Evolutionary conservation across 1,140 invertebrate genomes (phyloP).

Genomic region (Drosophila kikkawai): DNA sequence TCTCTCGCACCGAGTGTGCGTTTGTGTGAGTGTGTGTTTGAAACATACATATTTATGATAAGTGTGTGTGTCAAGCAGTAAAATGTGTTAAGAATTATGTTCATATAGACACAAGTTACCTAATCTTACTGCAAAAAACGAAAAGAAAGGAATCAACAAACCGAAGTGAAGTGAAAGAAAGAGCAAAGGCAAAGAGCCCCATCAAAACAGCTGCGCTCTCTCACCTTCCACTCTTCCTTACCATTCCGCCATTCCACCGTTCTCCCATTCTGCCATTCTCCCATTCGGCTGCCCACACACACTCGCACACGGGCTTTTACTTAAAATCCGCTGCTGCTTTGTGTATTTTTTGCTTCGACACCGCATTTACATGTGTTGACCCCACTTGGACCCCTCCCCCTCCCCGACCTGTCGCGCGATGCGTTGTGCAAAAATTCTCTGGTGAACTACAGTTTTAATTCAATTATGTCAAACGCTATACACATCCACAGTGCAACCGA

Average conservation of each 20-base stretch:
- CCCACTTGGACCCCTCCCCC: constrained; percentile 42
- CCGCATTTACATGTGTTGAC: constrained; percentile 65
- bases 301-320: constrained; percentile 18
- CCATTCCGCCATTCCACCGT: constrained; percentile 48
- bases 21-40: constrained; percentile 43
- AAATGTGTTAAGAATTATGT: constrained; percentile 81
- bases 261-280: constrained; percentile 40
- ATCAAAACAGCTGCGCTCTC: constrained; percentile 70
- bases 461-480: constrained; percentile 57
- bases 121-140: constrained; percentile 69
- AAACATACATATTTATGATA: constrained; percentile 53
- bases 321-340: constrained; percentile 33
- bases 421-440: constrained; percentile 46
- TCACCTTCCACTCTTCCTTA: constrained; percentile 33
- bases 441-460: constrained; percentile 61
- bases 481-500: constrained; percentile 42
- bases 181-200: constrained; percentile 28
- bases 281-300: constrained; percentile 48
- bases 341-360: constrained; percentile 46
- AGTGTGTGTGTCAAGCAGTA: constrained; percentile 51
- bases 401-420: constrained; percentile 9
- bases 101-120: constrained; percentile 79
- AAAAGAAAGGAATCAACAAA: constrained; percentile 50
- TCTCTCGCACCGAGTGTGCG: constrained; percentile 35
- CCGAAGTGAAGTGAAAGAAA: constrained; percentile 37